Evolutionary conservation across 2,888 invertebrate species (phyloP).

Genomic region (Polylopha cassiicola): DNA sequence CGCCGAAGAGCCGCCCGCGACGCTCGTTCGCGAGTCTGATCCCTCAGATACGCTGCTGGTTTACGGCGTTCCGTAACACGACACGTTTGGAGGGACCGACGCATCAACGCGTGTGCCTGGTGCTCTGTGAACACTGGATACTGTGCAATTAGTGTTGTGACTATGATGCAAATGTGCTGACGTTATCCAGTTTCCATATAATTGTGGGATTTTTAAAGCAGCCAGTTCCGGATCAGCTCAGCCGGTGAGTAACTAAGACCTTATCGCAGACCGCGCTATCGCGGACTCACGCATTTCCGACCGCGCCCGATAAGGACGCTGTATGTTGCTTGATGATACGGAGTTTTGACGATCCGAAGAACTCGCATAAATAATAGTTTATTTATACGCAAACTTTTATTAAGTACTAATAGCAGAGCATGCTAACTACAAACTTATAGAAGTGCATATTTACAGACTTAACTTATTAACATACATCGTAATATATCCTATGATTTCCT

Average conservation of each 20-base stretch:
- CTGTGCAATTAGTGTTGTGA: conserved; percentile 71
- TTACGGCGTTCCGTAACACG: conserved; percentile 77
- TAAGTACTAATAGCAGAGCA: too few species aligned
- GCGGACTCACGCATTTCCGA: conserved; percentile 76
- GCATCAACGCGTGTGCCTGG: conserved; percentile 69
- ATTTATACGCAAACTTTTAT: too few species aligned
- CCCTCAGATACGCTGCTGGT: conserved; percentile 78
- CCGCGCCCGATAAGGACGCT: conserved; percentile 71
- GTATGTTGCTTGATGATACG: conserved; percentile 47
- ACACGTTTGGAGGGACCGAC: conserved; percentile 76
- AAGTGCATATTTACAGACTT: too few species aligned
- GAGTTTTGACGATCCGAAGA: conserved; percentile 35
- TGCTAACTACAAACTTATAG: too few species aligned
- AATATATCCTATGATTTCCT: conserved; percentile 30
- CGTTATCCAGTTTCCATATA: conserved; percentile 46
- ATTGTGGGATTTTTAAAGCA: conserved; percentile 66
- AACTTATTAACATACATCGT: conserved; percentile 20
- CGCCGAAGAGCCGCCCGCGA: conserved; percentile 70
- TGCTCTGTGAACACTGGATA: conserved; percentile 69
- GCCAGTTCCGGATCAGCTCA: conserved; percentile 74
- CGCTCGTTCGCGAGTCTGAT: conserved; percentile 68
- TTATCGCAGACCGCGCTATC: conserved; percentile 74
- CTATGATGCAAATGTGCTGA: conserved; percentile 65
- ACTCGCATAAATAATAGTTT: conserved; percentile 16
- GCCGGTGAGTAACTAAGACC: conserved; percentile 72